These are phyloP conservation scores for Conus canariensis DNA, from an alignment of 2,888 invertebrate species.

Conservation along the genomic window DNA sequence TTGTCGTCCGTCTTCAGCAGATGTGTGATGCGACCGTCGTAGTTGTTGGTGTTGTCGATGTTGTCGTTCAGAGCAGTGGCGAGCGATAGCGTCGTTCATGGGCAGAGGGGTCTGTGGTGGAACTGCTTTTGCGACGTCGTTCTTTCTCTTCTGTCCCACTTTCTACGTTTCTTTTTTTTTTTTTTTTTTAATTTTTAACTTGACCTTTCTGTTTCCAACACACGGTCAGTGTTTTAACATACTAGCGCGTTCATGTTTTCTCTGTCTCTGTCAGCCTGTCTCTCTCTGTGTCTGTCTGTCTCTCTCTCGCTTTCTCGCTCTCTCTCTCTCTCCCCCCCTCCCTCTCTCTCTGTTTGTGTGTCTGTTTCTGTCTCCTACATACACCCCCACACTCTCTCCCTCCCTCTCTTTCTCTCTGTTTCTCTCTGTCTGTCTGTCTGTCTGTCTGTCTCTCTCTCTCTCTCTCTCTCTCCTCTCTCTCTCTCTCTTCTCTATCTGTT, in stretches of 20 bases:
- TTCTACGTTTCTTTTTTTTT: too few species aligned
- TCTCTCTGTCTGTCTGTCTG: constrained; percentile 25
- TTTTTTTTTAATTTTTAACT: too few species aligned
- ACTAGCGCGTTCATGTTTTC: background rate
- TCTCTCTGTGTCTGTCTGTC: background rate
- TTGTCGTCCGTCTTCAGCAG: too few species aligned
- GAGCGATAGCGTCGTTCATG: too few species aligned
- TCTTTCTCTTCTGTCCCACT: too few species aligned
- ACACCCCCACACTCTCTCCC: background rate
- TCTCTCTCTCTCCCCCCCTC: constrained; percentile 38
- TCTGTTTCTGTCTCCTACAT: constrained; percentile 19
- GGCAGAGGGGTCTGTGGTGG: too few species aligned
- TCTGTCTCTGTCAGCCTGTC: background rate
- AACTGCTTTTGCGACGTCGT: too few species aligned
- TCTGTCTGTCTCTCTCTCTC: background rate
- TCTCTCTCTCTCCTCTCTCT: constrained; percentile 7
- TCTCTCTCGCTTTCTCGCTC: background rate
- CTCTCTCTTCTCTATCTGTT: background rate
- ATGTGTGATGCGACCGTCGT: too few species aligned
- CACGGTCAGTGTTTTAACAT: too few species aligned
- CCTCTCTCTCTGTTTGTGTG: constrained; percentile 45
- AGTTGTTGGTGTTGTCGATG: too few species aligned
- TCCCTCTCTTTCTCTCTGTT: background rate
- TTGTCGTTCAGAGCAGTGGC: too few species aligned
- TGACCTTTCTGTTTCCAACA: too few species aligned